Evolutionary conservation across 2,888 invertebrate genomes (phyloP).

Genomic region (Pseudococcus viburni): DNA sequence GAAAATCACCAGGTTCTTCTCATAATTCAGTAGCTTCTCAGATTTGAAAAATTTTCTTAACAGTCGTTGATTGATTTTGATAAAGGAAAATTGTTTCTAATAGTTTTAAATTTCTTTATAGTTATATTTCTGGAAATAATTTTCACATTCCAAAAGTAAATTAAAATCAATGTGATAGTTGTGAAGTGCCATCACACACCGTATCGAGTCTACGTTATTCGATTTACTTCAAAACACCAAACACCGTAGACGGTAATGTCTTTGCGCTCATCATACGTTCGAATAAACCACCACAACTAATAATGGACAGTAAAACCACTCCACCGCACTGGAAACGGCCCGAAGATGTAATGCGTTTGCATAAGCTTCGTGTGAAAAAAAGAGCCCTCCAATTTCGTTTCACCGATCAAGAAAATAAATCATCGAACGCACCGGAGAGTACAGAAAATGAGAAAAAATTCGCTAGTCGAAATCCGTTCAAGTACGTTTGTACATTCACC

Average conservation of each 20-base stretch:
- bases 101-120: no score
- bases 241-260: background rate
- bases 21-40: no score
- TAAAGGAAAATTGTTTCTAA: no score
- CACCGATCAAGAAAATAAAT: slow-evolving; percentile 70
- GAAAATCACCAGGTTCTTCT: no score
- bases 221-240: background rate
- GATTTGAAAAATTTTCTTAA: no score
- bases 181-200: no score
- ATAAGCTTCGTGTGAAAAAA: slow-evolving; percentile 83
- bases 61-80: no score
- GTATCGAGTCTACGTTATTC: background rate
- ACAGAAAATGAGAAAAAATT: slow-evolving; percentile 29
- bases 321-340: slow-evolving; percentile 74
- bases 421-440: slow-evolving; percentile 35
- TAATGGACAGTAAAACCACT: slow-evolving; percentile 67
- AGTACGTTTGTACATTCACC: slow-evolving; percentile 66
- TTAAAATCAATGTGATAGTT: no score
- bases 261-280: background rate
- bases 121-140: background rate
- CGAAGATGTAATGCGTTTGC: slow-evolving; percentile 80
- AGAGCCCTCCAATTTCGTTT: slow-evolving; percentile 83
- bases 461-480: slow-evolving; percentile 68
- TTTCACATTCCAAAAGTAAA: no score
- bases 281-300: background rate